Conservation (phyloP, 1,140 invertebrate genomes). For the Drosophila tsacasi region DNA sequence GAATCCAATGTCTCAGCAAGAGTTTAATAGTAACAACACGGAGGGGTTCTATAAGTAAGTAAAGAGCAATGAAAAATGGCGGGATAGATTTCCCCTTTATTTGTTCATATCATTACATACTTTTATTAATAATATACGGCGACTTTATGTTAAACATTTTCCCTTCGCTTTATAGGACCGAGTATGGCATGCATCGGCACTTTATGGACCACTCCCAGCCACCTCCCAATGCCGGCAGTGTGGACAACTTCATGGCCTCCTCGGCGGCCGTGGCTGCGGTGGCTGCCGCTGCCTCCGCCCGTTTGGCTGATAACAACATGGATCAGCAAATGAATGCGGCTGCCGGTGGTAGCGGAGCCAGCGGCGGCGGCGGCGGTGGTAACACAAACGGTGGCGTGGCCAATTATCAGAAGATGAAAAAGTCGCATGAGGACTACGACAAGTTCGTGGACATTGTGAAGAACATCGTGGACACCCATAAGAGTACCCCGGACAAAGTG, state of each 20-base stretch:
- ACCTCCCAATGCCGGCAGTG: conserved; percentile 75
- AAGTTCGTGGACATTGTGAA: conserved; percentile 84
- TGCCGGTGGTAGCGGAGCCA: conserved; percentile 63
- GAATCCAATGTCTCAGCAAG: conserved; percentile 85
- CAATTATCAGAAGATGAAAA: conserved; percentile 84
- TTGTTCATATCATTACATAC: too few relatives aligned
- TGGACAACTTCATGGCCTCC: conserved; percentile 82
- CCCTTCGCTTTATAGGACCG: conserved; percentile 59
- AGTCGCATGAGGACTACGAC: conserved; percentile 83
- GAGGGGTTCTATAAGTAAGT: conserved; percentile 84
- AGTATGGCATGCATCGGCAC: conserved; percentile 84
- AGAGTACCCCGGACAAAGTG: conserved; percentile 79
- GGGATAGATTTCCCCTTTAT: too few relatives aligned
- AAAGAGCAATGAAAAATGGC: background rate
- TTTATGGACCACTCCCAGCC: conserved; percentile 84
- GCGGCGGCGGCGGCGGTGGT: conserved; percentile 65
- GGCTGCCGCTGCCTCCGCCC: conserved; percentile 75
- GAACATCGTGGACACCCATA: conserved; percentile 83
- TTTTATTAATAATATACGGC: background rate
- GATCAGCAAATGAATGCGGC: conserved; percentile 73
- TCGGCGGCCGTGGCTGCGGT: conserved; percentile 80
- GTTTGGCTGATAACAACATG: conserved; percentile 77
- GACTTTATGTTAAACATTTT: background rate
- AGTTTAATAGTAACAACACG: conserved; percentile 84
- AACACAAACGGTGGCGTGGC: conserved; percentile 78